Evolutionary conservation across 2,797 vertebrate species (phyloP).

Genomic region (Hafferia zeledoni): DNA sequence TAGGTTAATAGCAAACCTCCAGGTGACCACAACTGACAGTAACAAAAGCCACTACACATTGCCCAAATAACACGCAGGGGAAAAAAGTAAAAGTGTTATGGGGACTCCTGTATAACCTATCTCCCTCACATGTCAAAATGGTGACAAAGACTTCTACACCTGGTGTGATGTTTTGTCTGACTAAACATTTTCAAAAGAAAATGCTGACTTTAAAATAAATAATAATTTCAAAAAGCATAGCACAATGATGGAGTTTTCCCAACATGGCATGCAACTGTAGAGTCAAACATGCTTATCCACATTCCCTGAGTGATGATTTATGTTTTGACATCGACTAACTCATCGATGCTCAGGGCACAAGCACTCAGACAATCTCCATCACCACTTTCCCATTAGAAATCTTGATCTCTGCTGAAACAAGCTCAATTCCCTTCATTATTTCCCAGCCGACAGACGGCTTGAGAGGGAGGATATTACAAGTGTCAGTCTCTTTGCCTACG

Average conservation of each 20-base stretch:
- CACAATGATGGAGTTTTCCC: background rate
- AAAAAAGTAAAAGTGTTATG: background rate
- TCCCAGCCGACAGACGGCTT: slow-evolving; percentile 26
- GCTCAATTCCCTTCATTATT: slow-evolving; percentile 57
- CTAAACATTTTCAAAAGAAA: background rate
- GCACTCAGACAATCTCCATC: slow-evolving; percentile 62
- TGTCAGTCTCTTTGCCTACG: slow-evolving; percentile 57
- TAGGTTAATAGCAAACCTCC: background rate
- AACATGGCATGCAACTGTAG: background rate
- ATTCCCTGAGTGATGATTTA: slow-evolving; percentile 33
- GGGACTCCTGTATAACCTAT: background rate
- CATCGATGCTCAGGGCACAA: slow-evolving; percentile 59
- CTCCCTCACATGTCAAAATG: background rate
- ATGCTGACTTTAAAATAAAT: background rate
- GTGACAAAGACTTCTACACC: background rate
- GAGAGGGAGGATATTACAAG: slow-evolving; percentile 65
- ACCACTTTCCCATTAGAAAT: slow-evolving; percentile 55
- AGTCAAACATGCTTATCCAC: slow-evolving; percentile 26
- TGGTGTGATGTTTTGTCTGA: background rate
- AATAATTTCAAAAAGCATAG: background rate
- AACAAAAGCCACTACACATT: background rate
- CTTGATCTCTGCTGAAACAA: slow-evolving; percentile 63
- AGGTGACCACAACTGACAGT: background rate
- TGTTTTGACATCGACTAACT: slow-evolving; percentile 72
- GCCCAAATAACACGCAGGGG: background rate